phyloP scores from a whole-genome alignment of 2,888 invertebrate genomes.

The Patella pellucida region DNA sequence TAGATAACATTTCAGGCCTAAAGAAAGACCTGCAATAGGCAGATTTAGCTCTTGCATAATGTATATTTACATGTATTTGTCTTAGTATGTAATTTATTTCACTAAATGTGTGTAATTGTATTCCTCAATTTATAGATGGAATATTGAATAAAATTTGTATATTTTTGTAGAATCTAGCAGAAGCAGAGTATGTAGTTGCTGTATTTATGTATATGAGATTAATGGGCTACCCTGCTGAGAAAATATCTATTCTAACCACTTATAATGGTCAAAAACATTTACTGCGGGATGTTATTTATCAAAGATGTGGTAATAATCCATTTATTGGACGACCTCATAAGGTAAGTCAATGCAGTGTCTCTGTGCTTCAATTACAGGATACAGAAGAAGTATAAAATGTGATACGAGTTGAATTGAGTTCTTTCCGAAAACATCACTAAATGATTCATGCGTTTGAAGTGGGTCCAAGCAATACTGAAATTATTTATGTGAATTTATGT shows the following conservation, averaged over 20 bases:
- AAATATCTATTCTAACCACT: slow-evolving; percentile 97
- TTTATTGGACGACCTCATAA: slow-evolving; percentile 81
- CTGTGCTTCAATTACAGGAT: too few relatives aligned
- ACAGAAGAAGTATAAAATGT: too few relatives aligned
- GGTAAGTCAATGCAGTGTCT: slow-evolving; percentile 38
- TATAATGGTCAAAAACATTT: slow-evolving; percentile 99
- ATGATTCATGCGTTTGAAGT: not conserved
- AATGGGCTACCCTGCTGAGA: slow-evolving; percentile 94
- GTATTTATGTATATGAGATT: slow-evolving; percentile 98
- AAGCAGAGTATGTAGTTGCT: slow-evolving; percentile 92
- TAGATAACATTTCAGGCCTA: too few relatives aligned
- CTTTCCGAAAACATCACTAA: not conserved
- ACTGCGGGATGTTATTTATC: slow-evolving; percentile 92
- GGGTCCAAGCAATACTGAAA: not conserved
- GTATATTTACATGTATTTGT: not conserved
- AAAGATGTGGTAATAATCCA: slow-evolving; percentile 92
- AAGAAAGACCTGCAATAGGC: too few relatives aligned
- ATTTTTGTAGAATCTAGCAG: slow-evolving; percentile 75
- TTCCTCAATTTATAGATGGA: not conserved
- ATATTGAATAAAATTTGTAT: not conserved
- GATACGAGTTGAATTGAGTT: too few relatives aligned
- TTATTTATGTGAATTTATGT: not conserved
- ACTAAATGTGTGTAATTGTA: not conserved
- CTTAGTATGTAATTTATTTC: too few relatives aligned
- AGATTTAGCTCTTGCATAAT: too few relatives aligned